A percentile compares a stretch with the other conserved stretches of the same genome.
phyloP scores from a whole-genome alignment of 92 coral and sea anemone species.

The Parazoanthus atlanticus region DNA sequence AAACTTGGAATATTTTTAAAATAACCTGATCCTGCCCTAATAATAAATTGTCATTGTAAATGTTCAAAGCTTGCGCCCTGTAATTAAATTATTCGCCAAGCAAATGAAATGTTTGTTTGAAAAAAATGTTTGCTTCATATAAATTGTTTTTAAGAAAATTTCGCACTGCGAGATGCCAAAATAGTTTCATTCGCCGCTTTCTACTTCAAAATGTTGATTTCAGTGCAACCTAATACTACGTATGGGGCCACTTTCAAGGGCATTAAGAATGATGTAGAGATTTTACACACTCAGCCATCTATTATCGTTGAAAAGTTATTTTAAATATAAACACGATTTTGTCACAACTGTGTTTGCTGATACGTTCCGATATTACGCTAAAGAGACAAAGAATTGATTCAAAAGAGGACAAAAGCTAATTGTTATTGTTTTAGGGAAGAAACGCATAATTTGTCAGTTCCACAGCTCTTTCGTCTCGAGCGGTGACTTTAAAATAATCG shows the following conservation, averaged over 20 bases:
- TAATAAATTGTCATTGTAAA: background rate
- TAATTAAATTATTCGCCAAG: background rate
- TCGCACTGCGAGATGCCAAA: background rate
- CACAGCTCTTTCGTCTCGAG: background rate
- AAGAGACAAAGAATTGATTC: background rate
- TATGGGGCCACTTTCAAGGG: background rate
- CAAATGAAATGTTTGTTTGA: background rate
- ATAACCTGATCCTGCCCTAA: too few species aligned
- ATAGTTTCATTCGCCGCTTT: background rate
- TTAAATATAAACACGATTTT: too few species aligned
- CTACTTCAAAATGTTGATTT: background rate
- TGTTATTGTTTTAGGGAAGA: background rate
- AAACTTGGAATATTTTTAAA: background rate
- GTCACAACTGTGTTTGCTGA: background rate
- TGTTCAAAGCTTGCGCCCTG: background rate
- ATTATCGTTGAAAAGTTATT: background rate
- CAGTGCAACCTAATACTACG: background rate
- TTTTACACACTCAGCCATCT: background rate
- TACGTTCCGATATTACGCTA: background rate
- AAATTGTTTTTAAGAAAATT: background rate
- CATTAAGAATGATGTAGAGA: background rate
- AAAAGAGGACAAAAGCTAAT: too few species aligned
- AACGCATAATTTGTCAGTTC: conserved; percentile 1
- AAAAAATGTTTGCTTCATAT: background rate
- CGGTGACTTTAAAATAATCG: background rate